Evolutionary conservation across 2,888 invertebrate genomes (phyloP), one percentile per base, ranked within the genome.

Genomic region (Mesorhabditis belari): DNA sequence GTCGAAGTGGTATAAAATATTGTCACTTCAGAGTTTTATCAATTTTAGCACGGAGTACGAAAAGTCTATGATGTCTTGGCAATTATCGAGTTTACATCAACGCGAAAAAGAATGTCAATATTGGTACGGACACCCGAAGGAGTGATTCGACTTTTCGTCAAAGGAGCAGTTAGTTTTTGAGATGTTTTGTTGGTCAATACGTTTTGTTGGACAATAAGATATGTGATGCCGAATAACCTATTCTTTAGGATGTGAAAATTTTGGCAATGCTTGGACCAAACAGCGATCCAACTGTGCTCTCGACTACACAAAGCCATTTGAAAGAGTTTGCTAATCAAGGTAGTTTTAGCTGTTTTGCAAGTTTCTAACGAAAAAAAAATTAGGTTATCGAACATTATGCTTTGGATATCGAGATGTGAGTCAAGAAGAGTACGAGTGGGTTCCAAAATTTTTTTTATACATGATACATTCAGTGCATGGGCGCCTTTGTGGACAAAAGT

Each of bases 71-170:
- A 89, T 80, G 86, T 92, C 58, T 85, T 95, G 58, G 89, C 91
- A 83, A 92, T 94, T 1, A 85, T 95, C 57, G 95, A 95, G 82
- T 95, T 95, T 83, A 93, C 91, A 44, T 84, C 84, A 58, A 84
- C 88, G 0, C 85, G 95, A 56, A 95, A 95, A 81, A 86, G 96
- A 64, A 96, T 96, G 96, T 93, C 94, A 3, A 90, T 95, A 28
- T 88, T 96, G 73, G 90, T 93, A 17, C 86, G 87, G 71, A 88
- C 88, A 57, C 90, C 92, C 0, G 84, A 87, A 4, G 91, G 91
- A 70, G 85, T 83, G 63, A 84, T 86, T 52, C 82, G 83, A 69
- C 80, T 87, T 2, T 85, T 84, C 71, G 84, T 84, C 71, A 87
- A 87, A 81, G 93, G 93, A 83, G 89, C 91, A 4, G 90, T 84